Evolutionary conservation across 2,888 invertebrate genomes (phyloP), one percentile per base, ranked within the genome.

Genomic region (Noctuana brunneofusca): DNA sequence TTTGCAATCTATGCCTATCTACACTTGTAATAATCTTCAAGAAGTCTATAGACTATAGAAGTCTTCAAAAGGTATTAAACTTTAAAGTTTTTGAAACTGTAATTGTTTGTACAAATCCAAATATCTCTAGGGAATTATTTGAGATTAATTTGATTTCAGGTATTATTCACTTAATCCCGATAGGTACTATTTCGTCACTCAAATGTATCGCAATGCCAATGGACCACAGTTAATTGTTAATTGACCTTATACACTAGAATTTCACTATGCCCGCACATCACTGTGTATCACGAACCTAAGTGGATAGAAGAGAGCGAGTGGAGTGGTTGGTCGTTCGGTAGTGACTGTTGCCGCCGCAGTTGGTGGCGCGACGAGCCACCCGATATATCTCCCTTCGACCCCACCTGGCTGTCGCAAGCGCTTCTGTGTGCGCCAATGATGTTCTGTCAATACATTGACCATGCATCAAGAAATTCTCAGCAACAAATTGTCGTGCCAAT

Each of bases 361-460:
- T 79, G 78, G 77, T 78, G 74, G 69, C 74, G 76, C 71, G 69
- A 77, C 80, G 78, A 86, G 82, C 86, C 88, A 87, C 89, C 84
- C 87, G 81, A 88, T 89, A 83, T 89, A 89, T 89, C 89, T 86
- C 81, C 79, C 81, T 81, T 81, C 84, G 86, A 83, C 84, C 87
- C 86, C 85, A 86, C 84, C 86, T 86, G 82, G 75, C 87, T 87
- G 83, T 86, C 87, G 87, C 85, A 85, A 85, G 83, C 72, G 70
- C 65, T 67, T 70, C 72, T 69, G 64, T 77, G 76, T 80, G 70
- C 74, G 90, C 90, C 90, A 91, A 89, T 88, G 85, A 87, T 85
- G 81, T 81, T 85, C 87, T 86, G 89, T 89, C 90, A 88, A 89
- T 89, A 89, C 81, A 71, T 74, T 75, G 87, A 74, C 87, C 87